phyloP scores from a whole-genome alignment of 2,797 vertebrate species.

The Tragelaphus eurycerus region DNA sequence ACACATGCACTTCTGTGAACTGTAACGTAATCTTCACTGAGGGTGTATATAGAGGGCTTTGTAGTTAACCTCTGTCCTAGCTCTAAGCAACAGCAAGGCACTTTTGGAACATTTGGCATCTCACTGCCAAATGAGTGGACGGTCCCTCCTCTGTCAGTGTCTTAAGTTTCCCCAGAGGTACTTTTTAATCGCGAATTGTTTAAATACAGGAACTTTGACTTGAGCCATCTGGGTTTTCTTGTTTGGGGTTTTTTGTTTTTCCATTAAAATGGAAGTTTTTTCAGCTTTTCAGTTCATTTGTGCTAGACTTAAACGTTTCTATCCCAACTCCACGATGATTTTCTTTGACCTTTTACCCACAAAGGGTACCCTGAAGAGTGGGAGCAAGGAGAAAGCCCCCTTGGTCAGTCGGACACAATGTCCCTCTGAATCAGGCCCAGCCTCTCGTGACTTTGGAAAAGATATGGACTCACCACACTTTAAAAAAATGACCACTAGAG shows the following conservation, averaged over 20 bases:
- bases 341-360: neutral
- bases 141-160: neutral
- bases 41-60: neutral
- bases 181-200: neutral
- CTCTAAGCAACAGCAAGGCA: neutral
- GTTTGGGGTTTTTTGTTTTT: neutral
- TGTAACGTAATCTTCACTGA: too few species aligned
- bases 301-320: neutral
- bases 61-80: neutral
- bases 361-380: neutral
- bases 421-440: neutral
- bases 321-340: neutral
- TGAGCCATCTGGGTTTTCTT: neutral
- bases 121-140: neutral
- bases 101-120: neutral
- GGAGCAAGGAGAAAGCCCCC: neutral
- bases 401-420: neutral
- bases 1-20: too few species aligned
- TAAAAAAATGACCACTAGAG: slow-evolving; percentile 8
- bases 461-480: neutral
- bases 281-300: neutral
- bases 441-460: neutral
- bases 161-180: neutral
- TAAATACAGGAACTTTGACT: neutral
- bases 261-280: neutral